Evolutionary conservation across 2,797 vertebrate genomes (phyloP), one percentile per base, ranked within the genome.

Genomic region (Aselliscus stoliczkanus): DNA sequence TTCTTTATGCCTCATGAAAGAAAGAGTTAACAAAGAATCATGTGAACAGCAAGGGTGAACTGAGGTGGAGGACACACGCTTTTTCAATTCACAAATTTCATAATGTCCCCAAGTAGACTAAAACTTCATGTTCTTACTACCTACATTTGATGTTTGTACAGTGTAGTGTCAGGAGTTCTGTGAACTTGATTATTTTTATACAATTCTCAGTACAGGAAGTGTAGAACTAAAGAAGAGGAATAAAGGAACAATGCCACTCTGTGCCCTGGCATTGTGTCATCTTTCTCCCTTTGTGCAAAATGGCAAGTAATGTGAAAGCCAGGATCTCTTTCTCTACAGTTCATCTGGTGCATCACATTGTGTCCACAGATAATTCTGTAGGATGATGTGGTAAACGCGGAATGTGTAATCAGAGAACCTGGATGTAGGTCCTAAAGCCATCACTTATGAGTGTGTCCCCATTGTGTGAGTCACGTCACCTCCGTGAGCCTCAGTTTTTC

Each of bases 131-230:
- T 64, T 90, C 42, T 96, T 85, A 72, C 69, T 81, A 88, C 80
- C 25, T 31, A 39, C 67, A 52, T 54, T 92, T 88, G 44, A 69
- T 73, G 18, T 91, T 92, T 80, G 77, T 50, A 62, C 39, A 89
- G 50, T 73, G 80, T 69, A 7, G n/a, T 93, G 83, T 93, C 95
- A 92, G 86, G 54, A 10, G 31, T 94, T 91, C 69, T 90, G 64
- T 56, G 79, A 96, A 93, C 58, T 77, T 56, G 73, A 90, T 93
- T 91, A 90, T 91, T 93, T 88, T 90, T 83, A 37, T 86, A 52
- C 20, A 52, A 8, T 79, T 69, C 39, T 88, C 64, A 76, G 58
- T 39, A 54, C 31, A 34, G 72, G 77, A 93, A 56, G 50, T 64
- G 10, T 37, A 58, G 72, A 80, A 52, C 54, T 85, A 47, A 67